A percentile compares a stretch with the other conserved stretches of the same genome.
phyloP scores from a whole-genome alignment of 2,888 invertebrate genomes.

The Trileptium ribeirensis region DNA sequence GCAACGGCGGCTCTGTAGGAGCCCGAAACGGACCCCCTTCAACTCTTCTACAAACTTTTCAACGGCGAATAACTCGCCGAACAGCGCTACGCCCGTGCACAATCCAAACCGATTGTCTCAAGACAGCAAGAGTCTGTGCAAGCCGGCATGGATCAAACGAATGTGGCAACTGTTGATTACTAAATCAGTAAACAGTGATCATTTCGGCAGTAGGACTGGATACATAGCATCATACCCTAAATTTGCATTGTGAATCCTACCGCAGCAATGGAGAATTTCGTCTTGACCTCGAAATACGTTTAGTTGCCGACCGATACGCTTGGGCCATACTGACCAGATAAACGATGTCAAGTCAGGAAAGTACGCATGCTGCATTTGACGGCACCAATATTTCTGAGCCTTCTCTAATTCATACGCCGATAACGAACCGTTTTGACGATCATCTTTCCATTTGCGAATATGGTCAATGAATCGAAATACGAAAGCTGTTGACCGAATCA shows the following conservation, averaged over 20 bases:
- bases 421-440: background rate
- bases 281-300: background rate
- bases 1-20: conserved; percentile 3
- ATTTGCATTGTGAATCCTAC: background rate
- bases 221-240: background rate
- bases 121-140: background rate
- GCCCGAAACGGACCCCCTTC: background rate
- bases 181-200: background rate
- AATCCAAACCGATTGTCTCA: background rate
- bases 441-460: background rate
- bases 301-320: background rate
- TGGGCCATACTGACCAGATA: background rate
- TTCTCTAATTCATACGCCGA: background rate
- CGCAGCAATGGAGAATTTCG: background rate
- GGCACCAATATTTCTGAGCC: background rate
- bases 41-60: background rate
- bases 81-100: background rate
- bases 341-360: background rate
- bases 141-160: conserved; percentile 2
- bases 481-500: conserved; percentile 2
- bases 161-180: background rate
- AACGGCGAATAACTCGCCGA: background rate
- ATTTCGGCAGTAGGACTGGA: conserved; percentile 1
- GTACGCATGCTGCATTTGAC: background rate
- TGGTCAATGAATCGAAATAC: background rate